These are phyloP conservation scores for Cryptocephalus moraei DNA, from an alignment of 2,888 invertebrate species.

Conservation along the genomic window DNA sequence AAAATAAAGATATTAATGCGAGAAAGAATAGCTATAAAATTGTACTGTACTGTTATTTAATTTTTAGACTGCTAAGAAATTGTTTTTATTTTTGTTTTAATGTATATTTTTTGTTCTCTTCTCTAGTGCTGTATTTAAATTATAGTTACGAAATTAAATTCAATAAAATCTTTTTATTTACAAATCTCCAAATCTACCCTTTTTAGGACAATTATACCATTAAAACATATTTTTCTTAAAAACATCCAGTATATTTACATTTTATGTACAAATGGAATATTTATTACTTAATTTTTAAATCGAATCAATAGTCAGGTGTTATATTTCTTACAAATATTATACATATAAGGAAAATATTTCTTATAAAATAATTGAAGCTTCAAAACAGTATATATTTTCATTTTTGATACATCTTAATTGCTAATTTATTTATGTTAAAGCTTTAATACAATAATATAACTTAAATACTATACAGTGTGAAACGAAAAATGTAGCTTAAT, in stretches of 20 bases:
- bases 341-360: too few species aligned
- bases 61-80: slow-evolving; percentile 30
- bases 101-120: slow-evolving; percentile 27
- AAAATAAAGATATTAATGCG: slow-evolving; percentile 18
- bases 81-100: slow-evolving; percentile 26
- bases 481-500: too few species aligned
- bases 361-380: too few species aligned
- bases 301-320: too few species aligned
- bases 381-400: too few species aligned
- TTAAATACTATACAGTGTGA: too few species aligned
- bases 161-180: slow-evolving; percentile 9
- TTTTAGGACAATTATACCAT: too few species aligned
- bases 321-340: too few species aligned
- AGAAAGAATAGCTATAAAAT: slow-evolving; percentile 19
- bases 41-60: slow-evolving; percentile 22
- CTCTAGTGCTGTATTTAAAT: slow-evolving; percentile 32
- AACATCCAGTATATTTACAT: slow-evolving; percentile 1
- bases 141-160: slow-evolving; percentile 26
- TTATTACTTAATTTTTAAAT: background rate
- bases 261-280: slow-evolving; percentile 2
- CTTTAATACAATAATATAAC: too few species aligned
- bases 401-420: too few species aligned
- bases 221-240: background rate
- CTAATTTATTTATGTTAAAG: too few species aligned
- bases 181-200: too few species aligned